Conservation (phyloP, 2,888 invertebrate species). For the Apodemia zela region DNA sequence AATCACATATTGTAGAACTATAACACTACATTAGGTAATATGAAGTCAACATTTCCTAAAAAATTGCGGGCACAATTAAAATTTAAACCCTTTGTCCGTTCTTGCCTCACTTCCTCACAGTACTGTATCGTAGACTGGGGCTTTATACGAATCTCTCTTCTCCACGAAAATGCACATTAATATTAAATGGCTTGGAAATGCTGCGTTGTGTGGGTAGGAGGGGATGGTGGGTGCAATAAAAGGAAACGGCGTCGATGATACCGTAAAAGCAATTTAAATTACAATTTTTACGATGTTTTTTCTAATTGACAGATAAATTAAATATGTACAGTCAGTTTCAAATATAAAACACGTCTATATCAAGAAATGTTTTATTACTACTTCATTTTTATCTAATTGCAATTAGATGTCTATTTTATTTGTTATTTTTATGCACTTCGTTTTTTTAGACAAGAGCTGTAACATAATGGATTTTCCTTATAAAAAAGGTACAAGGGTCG, state of each 20-base stretch:
- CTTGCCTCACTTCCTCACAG: conserved; percentile 55
- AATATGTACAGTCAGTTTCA: neutral
- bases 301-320: conserved; percentile 16
- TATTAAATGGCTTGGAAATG: conserved; percentile 82
- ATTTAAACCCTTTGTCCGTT: conserved; percentile 67
- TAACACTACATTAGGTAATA: neutral
- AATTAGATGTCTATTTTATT: too few species aligned
- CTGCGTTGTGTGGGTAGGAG: conserved; percentile 61
- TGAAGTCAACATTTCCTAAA: conserved; percentile 36
- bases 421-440: too few species aligned
- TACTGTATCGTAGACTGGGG: conserved; percentile 72
- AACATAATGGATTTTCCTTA: too few species aligned
- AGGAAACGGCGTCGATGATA: conserved; percentile 70
- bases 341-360: neutral
- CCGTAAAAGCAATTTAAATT: conserved; percentile 52
- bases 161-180: conserved; percentile 81
- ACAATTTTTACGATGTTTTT: conserved; percentile 43
- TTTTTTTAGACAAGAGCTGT: too few species aligned
- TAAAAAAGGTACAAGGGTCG: too few species aligned
- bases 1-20: too few species aligned
- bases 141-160: conserved; percentile 74
- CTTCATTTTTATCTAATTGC: too few species aligned
- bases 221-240: conserved; percentile 52
- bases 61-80: conserved; percentile 54
- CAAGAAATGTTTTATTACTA: neutral